Base-by-base conservation (phyloP, 2,113 vertebrate species). In the Nettapus auritus region DNA sequence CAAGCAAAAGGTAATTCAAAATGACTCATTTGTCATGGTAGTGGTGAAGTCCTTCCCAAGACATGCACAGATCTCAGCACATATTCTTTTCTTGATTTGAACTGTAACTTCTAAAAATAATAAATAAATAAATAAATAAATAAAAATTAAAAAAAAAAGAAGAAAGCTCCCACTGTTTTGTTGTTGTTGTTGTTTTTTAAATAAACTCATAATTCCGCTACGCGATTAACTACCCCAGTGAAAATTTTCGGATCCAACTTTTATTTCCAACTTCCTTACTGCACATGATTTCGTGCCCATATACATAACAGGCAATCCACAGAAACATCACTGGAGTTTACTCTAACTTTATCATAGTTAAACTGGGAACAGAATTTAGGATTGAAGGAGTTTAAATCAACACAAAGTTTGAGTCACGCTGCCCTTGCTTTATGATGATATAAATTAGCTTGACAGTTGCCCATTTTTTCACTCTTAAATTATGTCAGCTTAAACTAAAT, bases 241-340 rank as follows among this genome's bases (percentile, higher is more conserved):
- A 42, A 18, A 53, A 62, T 44, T 40, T 80, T 16, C 16, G 19
- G 36, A 26, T 69, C 29, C 36, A 38, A 53, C 26, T 52, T 48
- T 33, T 15, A 52, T 60, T 88, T 28, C 57, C 53, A 26, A 7
- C 44, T 68, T 46, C 48, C 38, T 52, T 55, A 13, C 59, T 1
- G 0, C 36, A 34, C 48, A 42, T 1, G 0, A 2, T 64, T 68
- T 62, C 46, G 11, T 20, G 55, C 8, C 5, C 0, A 1, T 3
- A 4, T 20, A 9, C 3, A 0, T 8, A n/a, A 29, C 2, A 11
- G 4, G 8, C 22, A 40, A 20, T 22, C 62, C 36, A 38, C 11
- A 7, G 38, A 42, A 71, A 44, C 12, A 36, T 10, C 31, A 31
- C 25, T 42, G 50, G 66, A 31, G 16, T 66, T 90, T 89, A 29